Conservation (phyloP, 2,888 invertebrate genomes). For the Callyntrura sp. region DNA sequence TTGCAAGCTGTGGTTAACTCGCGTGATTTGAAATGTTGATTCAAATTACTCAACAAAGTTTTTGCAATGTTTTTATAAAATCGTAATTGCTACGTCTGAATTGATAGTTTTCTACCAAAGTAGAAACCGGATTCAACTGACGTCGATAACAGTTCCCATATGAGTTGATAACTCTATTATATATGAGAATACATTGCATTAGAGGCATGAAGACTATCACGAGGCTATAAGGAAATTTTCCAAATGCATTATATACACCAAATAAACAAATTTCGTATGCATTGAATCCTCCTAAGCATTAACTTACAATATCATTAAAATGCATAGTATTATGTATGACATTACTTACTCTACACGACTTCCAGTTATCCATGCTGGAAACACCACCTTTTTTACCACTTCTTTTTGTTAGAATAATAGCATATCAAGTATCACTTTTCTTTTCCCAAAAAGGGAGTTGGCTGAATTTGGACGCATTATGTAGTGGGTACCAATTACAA, state of each 20-base stretch:
- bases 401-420: slow-evolving; percentile 5
- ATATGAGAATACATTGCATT: slow-evolving; percentile 15
- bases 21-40: too few species aligned
- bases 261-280: slow-evolving; percentile 12
- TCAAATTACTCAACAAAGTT: too few species aligned
- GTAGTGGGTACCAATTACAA: neutral
- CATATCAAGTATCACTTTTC: slow-evolving; percentile 28
- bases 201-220: too few species aligned
- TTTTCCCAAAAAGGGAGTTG: neutral
- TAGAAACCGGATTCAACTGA: too few species aligned
- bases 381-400: too few species aligned
- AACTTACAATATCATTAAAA: neutral
- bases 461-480: neutral
- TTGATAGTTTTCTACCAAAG: too few species aligned
- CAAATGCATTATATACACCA: neutral
- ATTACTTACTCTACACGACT: neutral
- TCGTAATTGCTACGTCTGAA: too few species aligned
- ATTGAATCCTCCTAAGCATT: too few species aligned
- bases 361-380: neutral
- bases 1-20: too few species aligned
- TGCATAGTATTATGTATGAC: neutral
- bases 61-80: too few species aligned
- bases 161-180: neutral
- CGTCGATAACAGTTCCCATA: too few species aligned
- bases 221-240: too few species aligned